Percentiles rank a stretch among this genome's conserved stretches.
phyloP scores from a whole-genome alignment of 1,140 invertebrate genomes.

The Brachionus rubens region DNA sequence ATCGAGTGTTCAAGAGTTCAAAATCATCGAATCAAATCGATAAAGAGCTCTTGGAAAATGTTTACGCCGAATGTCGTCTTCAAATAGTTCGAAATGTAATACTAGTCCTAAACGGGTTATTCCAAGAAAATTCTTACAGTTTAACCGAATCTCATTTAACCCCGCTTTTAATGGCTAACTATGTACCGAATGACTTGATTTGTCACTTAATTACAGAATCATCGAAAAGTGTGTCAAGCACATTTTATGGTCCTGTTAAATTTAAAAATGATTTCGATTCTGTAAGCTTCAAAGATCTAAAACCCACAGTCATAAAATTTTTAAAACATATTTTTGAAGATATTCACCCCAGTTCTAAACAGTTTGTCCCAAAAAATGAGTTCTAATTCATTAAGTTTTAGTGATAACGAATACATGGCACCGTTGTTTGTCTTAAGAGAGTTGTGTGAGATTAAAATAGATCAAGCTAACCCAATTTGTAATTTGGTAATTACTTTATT shows the following conservation, averaged over 20 bases:
- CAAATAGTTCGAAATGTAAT: background rate
- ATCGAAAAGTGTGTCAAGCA: background rate
- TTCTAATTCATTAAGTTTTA: background rate
- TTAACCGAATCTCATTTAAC: conserved; percentile 35
- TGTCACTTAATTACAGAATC: conserved; percentile 17
- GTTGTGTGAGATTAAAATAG: conserved; percentile 30
- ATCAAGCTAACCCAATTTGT: conserved; percentile 41
- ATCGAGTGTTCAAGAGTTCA: background rate
- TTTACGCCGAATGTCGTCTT: background rate
- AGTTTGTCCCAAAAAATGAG: conserved; percentile 1
- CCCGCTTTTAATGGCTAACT: conserved; percentile 24
- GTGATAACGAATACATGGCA: conserved; percentile 13
- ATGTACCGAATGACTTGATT: background rate
- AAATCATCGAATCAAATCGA: conserved; percentile 6
- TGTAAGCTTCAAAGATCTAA: background rate
- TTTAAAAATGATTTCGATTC: conserved; percentile 1
- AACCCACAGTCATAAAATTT: background rate
- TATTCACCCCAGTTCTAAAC: conserved; percentile 20
- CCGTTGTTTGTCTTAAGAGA: conserved; percentile 24
- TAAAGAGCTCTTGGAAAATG: background rate
- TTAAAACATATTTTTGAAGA: conserved; percentile 1
- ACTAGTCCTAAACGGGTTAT: background rate
- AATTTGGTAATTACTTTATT: background rate
- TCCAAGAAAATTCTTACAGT: background rate
- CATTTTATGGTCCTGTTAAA: background rate